Conservation (phyloP, 2,113 vertebrate species). For the Asarcornis scutulata region DNA sequence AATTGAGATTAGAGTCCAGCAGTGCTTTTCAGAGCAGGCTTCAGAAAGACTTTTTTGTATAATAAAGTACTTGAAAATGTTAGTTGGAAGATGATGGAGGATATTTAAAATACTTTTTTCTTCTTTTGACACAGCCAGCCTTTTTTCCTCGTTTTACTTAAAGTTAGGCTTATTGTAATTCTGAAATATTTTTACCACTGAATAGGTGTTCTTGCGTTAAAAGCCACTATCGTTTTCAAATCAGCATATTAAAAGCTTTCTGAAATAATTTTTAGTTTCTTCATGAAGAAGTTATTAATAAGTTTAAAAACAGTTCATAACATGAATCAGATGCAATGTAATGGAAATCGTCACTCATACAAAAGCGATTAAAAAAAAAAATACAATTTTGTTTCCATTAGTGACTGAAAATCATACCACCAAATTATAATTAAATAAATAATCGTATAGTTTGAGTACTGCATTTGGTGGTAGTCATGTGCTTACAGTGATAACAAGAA, state of each 20-base stretch:
- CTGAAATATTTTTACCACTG: slow-evolving; percentile 38
- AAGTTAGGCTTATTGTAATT: not conserved
- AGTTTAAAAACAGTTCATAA: not conserved
- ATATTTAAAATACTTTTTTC: slow-evolving; percentile 11
- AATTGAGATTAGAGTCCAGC: slow-evolving; percentile 44
- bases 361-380: not conserved
- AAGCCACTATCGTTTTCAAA: slow-evolving; percentile 15
- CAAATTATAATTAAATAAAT: not conserved
- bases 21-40: slow-evolving; percentile 36
- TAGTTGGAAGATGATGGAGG: slow-evolving; percentile 19
- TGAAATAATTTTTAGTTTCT: not conserved
- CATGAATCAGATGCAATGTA: not conserved
- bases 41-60: slow-evolving; percentile 41
- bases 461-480: not conserved
- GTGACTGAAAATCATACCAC: not conserved
- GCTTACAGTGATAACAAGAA: not conserved
- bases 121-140: not conserved
- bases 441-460: not conserved
- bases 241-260: slow-evolving; percentile 19
- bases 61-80: slow-evolving; percentile 49
- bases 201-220: not conserved
- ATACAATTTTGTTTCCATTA: not conserved
- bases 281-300: not conserved
- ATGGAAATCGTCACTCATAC: not conserved
- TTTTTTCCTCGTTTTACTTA: slow-evolving; percentile 6